phyloP scores from a whole-genome alignment of 1,140 invertebrate species.

The Aphelinus certus region DNA sequence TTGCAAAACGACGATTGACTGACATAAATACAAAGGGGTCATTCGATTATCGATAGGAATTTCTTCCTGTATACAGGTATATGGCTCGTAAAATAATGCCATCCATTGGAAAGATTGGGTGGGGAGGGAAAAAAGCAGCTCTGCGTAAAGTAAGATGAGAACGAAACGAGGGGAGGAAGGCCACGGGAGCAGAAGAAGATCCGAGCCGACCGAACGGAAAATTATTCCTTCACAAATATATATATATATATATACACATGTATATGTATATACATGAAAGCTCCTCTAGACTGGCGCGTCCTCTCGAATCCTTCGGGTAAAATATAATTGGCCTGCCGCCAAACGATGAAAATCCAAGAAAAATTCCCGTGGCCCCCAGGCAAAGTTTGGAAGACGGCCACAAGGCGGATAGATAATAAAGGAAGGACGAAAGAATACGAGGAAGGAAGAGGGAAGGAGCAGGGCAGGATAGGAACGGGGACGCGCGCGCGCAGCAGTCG shows the following conservation, averaged over 20 bases:
- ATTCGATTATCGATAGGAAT: too few species aligned
- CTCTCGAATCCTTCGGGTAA: constrained; percentile 14
- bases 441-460: background rate
- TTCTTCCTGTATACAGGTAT: too few species aligned
- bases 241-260: background rate
- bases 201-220: constrained; percentile 24
- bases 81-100: too few species aligned
- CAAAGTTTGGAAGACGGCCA: constrained; percentile 18
- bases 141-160: constrained; percentile 3
- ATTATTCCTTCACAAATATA: constrained; percentile 19
- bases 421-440: background rate
- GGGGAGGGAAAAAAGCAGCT: too few species aligned
- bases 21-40: too few species aligned
- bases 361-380: constrained; percentile 3
- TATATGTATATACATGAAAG: background rate
- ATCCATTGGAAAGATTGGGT: too few species aligned
- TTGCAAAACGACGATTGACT: too few species aligned
- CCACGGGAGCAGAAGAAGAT: constrained; percentile 8
- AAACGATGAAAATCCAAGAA: constrained; percentile 33
- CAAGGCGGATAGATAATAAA: constrained; percentile 30
- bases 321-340: constrained; percentile 39
- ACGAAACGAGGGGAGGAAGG: background rate
- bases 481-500: background rate
- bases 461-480: background rate
- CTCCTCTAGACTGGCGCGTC: background rate